Percentiles rank a stretch among this genome's conserved stretches.
phyloP scores from a whole-genome alignment of 2,888 invertebrate genomes.

The Melitaea athalia region DNA sequence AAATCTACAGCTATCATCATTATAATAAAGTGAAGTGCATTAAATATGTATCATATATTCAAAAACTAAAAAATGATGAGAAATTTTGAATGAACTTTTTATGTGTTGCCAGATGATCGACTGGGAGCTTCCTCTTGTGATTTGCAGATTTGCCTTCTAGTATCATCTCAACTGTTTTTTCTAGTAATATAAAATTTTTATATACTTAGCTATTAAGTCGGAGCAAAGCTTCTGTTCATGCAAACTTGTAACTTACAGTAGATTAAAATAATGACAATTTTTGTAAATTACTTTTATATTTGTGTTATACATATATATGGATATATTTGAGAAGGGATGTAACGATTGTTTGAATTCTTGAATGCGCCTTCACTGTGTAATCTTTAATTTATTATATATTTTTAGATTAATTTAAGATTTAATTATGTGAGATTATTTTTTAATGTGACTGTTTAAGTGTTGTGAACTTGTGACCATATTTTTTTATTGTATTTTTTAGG shows the following conservation, averaged over 20 bases:
- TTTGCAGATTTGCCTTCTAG: constrained; percentile 77
- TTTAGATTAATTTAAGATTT: neutral
- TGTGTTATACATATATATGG: too few species aligned
- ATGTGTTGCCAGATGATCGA: constrained; percentile 25
- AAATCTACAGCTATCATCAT: too few species aligned
- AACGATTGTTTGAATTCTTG: constrained; percentile 26
- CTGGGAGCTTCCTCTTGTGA: constrained; percentile 70
- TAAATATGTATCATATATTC: too few species aligned
- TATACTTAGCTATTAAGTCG: constrained; percentile 58
- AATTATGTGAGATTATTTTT: neutral
- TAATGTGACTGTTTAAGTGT: too few species aligned
- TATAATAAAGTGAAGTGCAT: too few species aligned
- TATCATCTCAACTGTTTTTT: constrained; percentile 59
- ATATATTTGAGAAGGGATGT: constrained; percentile 33
- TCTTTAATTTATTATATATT: constrained; percentile 14
- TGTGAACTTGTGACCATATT: too few species aligned
- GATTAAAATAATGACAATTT: constrained; percentile 19
- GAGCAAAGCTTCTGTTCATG: constrained; percentile 69
- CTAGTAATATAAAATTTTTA: constrained; percentile 62
- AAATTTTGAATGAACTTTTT: neutral
- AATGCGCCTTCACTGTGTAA: constrained; percentile 24
- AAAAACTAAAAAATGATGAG: too few species aligned
- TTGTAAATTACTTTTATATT: constrained; percentile 29
- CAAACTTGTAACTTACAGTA: constrained; percentile 50
- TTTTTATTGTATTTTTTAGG: too few species aligned